Evolutionary conservation across 2,797 vertebrate species (phyloP).

Genomic region (Rhyacichthys aspro): DNA sequence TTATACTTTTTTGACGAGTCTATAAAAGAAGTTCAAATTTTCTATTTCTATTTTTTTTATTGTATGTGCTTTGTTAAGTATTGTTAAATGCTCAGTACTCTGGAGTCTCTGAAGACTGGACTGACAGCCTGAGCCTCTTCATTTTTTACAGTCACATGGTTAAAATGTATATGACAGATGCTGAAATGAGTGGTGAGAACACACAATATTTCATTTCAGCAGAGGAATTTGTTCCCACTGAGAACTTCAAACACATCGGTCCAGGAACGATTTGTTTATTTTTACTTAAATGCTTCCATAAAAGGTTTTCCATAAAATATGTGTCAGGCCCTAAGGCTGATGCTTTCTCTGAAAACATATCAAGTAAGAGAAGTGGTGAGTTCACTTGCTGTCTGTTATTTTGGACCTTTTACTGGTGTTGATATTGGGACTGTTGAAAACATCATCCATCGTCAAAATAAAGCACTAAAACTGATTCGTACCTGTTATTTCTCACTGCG

Average conservation of each 20-base stretch:
- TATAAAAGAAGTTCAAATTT: too few relatives aligned
- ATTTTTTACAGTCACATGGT: too few relatives aligned
- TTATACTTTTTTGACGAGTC: too few relatives aligned
- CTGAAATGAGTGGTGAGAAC: too few relatives aligned
- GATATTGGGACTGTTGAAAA: constrained; percentile 26
- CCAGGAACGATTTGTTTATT: background rate
- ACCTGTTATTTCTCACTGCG: constrained; percentile 31
- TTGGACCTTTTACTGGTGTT: background rate
- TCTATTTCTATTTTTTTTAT: too few relatives aligned
- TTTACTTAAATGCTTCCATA: background rate
- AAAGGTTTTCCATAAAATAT: background rate
- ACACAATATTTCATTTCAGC: background rate
- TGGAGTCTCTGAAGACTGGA: too few relatives aligned
- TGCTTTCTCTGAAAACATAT: constrained; percentile 1
- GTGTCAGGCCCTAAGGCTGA: too few relatives aligned
- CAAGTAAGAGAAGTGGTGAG: background rate
- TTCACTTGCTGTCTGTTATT: background rate
- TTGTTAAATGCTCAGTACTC: too few relatives aligned
- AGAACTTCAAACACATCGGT: background rate
- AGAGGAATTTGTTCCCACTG: constrained; percentile 2
- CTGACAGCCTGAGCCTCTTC: too few relatives aligned
- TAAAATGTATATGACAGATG: too few relatives aligned
- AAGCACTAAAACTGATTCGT: constrained; percentile 19
- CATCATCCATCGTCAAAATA: constrained; percentile 42
- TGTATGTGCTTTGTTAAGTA: too few relatives aligned